Evolutionary conservation across 1,140 invertebrate species (phyloP), one percentile per base, ranked within the genome.

Genomic region (Helicoverpa armigera): DNA sequence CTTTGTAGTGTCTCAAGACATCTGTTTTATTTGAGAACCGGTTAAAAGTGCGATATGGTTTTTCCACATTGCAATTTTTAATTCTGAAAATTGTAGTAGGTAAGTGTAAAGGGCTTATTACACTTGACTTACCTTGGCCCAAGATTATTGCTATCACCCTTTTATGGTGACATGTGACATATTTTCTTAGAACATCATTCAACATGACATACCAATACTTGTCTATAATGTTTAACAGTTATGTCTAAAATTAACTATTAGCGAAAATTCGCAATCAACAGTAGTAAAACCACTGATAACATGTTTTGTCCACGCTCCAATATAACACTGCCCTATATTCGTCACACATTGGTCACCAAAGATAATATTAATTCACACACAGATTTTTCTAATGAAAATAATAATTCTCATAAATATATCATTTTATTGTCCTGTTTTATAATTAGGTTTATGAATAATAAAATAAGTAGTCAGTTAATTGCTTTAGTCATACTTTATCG

Each of bases 401-500:
- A 70, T n/a, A 31, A 14, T 70, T 67, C 43, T 50, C 43, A 54
- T 53, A 18, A 12, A 53, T 18, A 51, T n/a, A n/a, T n/a, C n/a
- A n/a, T n/a, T 70, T 16, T 70, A 50, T 70, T 70, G 16, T 69
- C 18, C 65, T 48, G 5, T 43, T 65, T 65, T 65, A 65, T 65
- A 48, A n/a, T 67, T 63, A 16, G n/a, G 31, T 35, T 67, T 23
- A 67, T 50, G 43, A 67, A 67, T 67, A 67, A 67, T 67, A 10
- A 56, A 16, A 56, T 3, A 7, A 29, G 35, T 43, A 43, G 35
- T 29, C 18, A 23, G n/a, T 10, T 65, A 65, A 43, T 65, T 48
- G 61, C 2, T 3, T 65, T 65, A 65, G 61, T 43, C 61, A 65
- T 18, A 11, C 11, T 11, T 58, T 58, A 58, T 58, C 56, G 16